Evolutionary conservation across 2,797 vertebrate species (phyloP).

Genomic region (Betta splendens): DNA sequence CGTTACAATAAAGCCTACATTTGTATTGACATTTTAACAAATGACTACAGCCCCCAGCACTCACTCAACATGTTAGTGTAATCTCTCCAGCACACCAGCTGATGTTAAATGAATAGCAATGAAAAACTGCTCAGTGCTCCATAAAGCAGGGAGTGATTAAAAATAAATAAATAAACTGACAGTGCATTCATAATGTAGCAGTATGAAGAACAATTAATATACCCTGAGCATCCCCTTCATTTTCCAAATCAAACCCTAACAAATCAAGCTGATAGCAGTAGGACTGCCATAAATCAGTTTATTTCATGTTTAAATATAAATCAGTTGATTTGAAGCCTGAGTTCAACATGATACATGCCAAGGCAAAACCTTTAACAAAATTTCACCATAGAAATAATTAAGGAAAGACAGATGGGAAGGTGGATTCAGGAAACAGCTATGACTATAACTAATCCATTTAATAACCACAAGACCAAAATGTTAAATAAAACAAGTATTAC

Average conservation of each 20-base stretch:
- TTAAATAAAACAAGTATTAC: too few relatives aligned
- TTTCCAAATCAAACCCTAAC: too few relatives aligned
- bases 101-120: constrained; percentile 12
- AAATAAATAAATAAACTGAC: not conserved
- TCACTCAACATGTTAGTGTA: not conserved
- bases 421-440: not conserved
- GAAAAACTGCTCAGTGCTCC: not conserved
- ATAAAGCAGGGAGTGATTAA: not conserved
- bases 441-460: not conserved
- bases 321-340: not conserved
- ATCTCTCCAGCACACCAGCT: not conserved
- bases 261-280: too few relatives aligned
- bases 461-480: too few relatives aligned
- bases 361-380: constrained; percentile 1
- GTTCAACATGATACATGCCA: not conserved
- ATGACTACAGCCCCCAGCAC: not conserved
- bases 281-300: too few relatives aligned
- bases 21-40: constrained; percentile 34
- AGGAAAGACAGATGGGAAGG: not conserved
- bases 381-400: not conserved
- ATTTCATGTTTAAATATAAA: too few relatives aligned
- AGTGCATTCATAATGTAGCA: not conserved
- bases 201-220: too few relatives aligned
- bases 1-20: constrained; percentile 7
- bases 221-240: not conserved